Conservation (phyloP, 2,888 invertebrate species). For the Beris morrisii region DNA sequence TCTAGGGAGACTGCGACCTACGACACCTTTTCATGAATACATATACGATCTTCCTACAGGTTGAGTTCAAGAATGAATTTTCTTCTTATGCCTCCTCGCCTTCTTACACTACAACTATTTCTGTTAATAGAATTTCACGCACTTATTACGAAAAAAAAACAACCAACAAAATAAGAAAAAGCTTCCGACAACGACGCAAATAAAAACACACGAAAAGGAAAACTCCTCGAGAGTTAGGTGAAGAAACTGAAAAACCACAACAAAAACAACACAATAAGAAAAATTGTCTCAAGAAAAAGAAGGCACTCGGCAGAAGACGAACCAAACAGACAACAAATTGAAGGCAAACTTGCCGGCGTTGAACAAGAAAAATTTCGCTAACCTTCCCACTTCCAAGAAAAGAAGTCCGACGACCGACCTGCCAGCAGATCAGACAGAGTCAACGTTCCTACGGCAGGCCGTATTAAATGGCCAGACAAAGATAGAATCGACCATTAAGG, state of each 20-base stretch:
- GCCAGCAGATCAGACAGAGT: slow-evolving; percentile 9
- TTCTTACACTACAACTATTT: slow-evolving; percentile 10
- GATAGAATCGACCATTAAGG: slow-evolving; percentile 20
- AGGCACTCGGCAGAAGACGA: slow-evolving; percentile 19
- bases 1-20: not conserved
- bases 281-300: slow-evolving; percentile 28
- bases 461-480: slow-evolving; percentile 2
- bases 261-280: slow-evolving; percentile 33
- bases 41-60: not conserved
- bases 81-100: slow-evolving; percentile 1
- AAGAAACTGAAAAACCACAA: slow-evolving; percentile 34
- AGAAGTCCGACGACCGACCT: slow-evolving; percentile 20
- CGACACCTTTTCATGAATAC: not conserved
- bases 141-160: slow-evolving; percentile 28
- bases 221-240: slow-evolving; percentile 27
- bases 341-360: slow-evolving; percentile 33
- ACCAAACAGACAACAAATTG: slow-evolving; percentile 35
- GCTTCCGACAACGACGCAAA: not conserved
- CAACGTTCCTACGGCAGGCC: not conserved
- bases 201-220: slow-evolving; percentile 7
- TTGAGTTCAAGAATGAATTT: slow-evolving; percentile 21
- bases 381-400: slow-evolving; percentile 30
- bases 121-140: slow-evolving; percentile 34
- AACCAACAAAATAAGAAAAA: slow-evolving; percentile 4
- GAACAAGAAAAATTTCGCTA: slow-evolving; percentile 28